These are phyloP conservation scores for Tonatia bakeri DNA, from an alignment of 2,113 vertebrate genomes.

Conservation along the genomic window DNA sequence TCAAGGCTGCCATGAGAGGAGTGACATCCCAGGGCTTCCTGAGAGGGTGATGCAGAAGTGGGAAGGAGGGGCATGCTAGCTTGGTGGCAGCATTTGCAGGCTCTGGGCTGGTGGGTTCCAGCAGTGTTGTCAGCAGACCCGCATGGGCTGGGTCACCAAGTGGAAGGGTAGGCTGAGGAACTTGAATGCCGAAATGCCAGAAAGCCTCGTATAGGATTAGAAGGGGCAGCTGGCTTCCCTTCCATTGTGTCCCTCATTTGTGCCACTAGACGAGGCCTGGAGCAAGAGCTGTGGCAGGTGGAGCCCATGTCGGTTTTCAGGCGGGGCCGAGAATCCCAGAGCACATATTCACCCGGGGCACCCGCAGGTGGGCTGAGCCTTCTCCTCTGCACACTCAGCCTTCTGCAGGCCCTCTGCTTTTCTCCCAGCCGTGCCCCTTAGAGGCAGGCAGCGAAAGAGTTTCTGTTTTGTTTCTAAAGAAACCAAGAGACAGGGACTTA, in stretches of 20 bases:
- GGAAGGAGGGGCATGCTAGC: not conserved
- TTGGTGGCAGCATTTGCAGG: not conserved
- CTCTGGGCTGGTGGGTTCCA: not conserved
- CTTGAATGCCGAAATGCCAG: not conserved
- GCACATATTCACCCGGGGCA: not conserved
- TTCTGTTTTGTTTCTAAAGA: slow-evolving; percentile 64
- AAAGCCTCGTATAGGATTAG: not conserved
- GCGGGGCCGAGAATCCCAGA: not conserved
- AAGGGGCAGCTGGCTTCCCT: slow-evolving; percentile 27
- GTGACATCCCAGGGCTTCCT: not conserved
- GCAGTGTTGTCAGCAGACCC: not conserved
- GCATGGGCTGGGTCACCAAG: fast-evolving
- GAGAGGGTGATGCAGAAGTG: not conserved
- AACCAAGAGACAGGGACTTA: slow-evolving; percentile 44
- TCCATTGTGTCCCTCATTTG: not conserved
- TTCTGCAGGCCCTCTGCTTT: slow-evolving; percentile 46
- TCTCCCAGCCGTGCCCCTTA: not conserved
- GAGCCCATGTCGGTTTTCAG: slow-evolving; percentile 18
- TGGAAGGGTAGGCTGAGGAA: not conserved
- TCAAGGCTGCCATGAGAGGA: not conserved
- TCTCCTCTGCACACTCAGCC: not conserved
- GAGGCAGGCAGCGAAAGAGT: not conserved
- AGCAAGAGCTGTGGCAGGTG: not conserved
- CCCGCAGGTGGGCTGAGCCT: not conserved
- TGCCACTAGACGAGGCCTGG: not conserved